phyloP scores from a whole-genome alignment of 2,113 vertebrate species.

The Chiloscyllium plagiosum region DNA sequence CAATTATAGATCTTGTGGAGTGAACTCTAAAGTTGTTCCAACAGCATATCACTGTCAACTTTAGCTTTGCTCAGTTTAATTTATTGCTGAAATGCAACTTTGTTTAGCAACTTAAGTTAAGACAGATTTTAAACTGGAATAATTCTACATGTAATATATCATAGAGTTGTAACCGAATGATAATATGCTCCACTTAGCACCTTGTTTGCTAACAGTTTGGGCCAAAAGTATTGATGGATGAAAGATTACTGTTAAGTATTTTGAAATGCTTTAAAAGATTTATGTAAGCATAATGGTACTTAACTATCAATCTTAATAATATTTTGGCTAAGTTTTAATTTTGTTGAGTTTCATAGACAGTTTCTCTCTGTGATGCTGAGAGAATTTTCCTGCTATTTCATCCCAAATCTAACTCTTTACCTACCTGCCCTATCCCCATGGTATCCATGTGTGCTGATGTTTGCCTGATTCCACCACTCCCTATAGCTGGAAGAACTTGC shows the following conservation, averaged over 20 bases:
- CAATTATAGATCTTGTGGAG: not conserved
- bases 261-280: too few species aligned
- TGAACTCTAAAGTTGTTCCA: conserved; percentile 14
- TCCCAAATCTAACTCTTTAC: too few species aligned
- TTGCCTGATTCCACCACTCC: too few species aligned
- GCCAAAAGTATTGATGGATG: not conserved
- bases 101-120: not conserved
- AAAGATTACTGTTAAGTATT: not conserved
- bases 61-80: not conserved
- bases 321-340: too few species aligned
- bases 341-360: too few species aligned
- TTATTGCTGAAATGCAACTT: not conserved
- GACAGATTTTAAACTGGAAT: not conserved
- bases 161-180: not conserved
- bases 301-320: too few species aligned
- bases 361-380: too few species aligned
- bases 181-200: not conserved
- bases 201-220: not conserved
- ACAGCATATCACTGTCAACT: conserved; percentile 7
- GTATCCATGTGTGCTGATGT: too few species aligned
- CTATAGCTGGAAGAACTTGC: too few species aligned
- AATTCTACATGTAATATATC: not conserved
- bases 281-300: too few species aligned
- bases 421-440: too few species aligned
- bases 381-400: too few species aligned